Conservation (phyloP, 2,797 vertebrate species). For the Thripadectes ignobilis region DNA sequence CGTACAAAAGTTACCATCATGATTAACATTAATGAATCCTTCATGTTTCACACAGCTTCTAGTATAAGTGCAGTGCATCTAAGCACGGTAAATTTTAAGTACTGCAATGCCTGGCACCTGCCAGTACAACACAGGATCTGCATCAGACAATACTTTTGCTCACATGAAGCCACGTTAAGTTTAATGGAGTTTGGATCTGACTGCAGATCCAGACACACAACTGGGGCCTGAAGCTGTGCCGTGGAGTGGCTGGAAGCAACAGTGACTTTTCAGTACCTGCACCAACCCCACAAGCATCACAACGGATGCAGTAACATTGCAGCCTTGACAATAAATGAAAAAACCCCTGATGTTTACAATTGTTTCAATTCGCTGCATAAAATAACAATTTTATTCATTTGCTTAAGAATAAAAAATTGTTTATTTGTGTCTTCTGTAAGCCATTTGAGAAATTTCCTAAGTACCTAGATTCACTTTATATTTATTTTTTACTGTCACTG, state of each 20-base stretch:
- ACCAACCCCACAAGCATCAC: background rate
- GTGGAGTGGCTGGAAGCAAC: background rate
- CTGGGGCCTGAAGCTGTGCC: fast-evolving
- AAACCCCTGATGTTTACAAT: background rate
- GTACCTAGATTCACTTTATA: background rate
- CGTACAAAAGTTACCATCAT: background rate
- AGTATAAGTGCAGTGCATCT: background rate
- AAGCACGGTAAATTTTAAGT: background rate
- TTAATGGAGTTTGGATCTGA: background rate
- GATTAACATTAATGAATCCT: background rate
- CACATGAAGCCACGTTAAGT: background rate
- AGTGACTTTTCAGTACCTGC: background rate
- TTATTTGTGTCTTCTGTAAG: constrained; percentile 15
- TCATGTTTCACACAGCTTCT: background rate
- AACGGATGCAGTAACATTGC: background rate
- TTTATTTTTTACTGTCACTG: constrained; percentile 36
- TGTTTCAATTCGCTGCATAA: constrained; percentile 30
- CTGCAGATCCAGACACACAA: background rate
- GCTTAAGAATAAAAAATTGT: constrained; percentile 19
- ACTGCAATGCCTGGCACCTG: background rate
- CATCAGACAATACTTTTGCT: background rate
- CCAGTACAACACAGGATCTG: background rate
- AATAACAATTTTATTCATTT: background rate
- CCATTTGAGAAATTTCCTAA: constrained; percentile 8
- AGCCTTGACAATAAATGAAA: background rate